Evolutionary conservation across 2,888 invertebrate genomes (phyloP).

Genomic region (Polydrusus pterygomalis): DNA sequence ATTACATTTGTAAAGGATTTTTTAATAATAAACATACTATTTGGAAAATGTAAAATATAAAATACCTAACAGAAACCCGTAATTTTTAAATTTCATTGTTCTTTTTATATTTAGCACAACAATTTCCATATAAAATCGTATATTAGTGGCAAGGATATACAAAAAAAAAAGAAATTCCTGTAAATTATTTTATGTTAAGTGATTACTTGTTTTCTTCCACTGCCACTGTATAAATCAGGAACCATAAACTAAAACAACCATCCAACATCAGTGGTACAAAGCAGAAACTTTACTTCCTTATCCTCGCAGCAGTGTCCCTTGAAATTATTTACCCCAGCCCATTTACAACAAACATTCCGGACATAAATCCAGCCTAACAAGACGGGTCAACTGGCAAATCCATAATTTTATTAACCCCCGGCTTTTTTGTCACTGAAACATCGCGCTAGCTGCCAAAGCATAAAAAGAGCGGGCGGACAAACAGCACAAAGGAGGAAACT

Average conservation of each 20-base stretch:
- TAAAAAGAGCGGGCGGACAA: slow-evolving; percentile 38
- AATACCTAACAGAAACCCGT: no score
- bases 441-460: slow-evolving; percentile 39
- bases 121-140: no score
- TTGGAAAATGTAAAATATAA: no score
- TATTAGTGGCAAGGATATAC: no score
- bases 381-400: slow-evolving; percentile 60
- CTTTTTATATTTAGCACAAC: no score
- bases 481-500: slow-evolving; percentile 39
- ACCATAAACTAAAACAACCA: slow-evolving; percentile 28
- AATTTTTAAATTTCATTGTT: no score
- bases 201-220: not conserved
- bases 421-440: slow-evolving; percentile 48
- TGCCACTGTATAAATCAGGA: not conserved
- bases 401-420: slow-evolving; percentile 61
- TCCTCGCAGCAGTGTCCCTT: slow-evolving; percentile 25
- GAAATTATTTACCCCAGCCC: slow-evolving; percentile 48
- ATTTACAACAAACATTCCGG: slow-evolving; percentile 42
- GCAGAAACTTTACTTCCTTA: slow-evolving; percentile 25
- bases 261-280: slow-evolving; percentile 14
- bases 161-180: no score
- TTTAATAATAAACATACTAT: no score
- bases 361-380: slow-evolving; percentile 57
- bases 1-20: no score
- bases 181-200: no score